Conservation (phyloP, 2,797 vertebrate species). For the Vireo griseus region DNA sequence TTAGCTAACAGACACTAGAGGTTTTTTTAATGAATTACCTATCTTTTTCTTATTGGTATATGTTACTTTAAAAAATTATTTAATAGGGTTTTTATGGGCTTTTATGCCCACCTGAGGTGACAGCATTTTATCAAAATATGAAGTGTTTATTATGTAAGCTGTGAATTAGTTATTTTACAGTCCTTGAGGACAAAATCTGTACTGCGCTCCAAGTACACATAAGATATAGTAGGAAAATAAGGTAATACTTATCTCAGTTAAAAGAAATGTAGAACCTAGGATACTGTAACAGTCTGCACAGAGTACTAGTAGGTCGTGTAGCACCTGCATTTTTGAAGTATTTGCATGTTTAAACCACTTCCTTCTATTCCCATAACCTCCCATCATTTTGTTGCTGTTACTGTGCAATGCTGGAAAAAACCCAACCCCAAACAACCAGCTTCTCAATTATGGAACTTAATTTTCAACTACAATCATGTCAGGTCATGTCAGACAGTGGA, state of each 20-base stretch:
- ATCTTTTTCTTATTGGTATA: background rate
- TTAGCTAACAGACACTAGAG: background rate
- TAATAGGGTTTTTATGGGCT: background rate
- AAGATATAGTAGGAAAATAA: background rate
- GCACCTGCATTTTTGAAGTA: background rate
- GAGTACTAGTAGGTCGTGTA: background rate
- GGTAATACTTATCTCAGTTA: background rate
- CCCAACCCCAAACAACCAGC: background rate
- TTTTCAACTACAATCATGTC: conserved; percentile 5
- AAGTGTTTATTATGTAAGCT: background rate
- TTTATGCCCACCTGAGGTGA: background rate
- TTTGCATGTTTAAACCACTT: conserved; percentile 24
- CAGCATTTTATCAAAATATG: background rate
- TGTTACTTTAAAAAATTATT: background rate
- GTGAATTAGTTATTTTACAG: background rate
- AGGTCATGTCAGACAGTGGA: background rate
- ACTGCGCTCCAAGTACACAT: background rate
- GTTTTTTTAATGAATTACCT: background rate
- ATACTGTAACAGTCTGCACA: background rate
- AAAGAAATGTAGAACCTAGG: background rate
- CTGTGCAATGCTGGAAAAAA: background rate
- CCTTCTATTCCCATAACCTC: background rate
- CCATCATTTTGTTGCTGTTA: background rate
- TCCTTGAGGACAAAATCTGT: background rate
- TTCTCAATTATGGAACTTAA: background rate